Conservation (phyloP, 2,113 vertebrate genomes). For the Neotoma lepida region DNA sequence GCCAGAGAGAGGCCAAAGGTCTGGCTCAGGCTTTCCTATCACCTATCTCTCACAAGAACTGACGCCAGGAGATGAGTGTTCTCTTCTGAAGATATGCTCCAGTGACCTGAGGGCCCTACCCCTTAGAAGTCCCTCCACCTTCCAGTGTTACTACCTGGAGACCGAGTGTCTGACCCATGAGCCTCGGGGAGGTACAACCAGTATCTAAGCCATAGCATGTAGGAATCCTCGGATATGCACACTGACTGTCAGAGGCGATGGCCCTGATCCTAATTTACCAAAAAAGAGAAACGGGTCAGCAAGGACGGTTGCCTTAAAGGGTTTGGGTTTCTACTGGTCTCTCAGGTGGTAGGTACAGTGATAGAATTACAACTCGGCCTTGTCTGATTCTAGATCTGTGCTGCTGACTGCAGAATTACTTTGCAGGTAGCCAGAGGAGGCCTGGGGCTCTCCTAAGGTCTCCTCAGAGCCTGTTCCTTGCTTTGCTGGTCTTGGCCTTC, state of each 20-base stretch:
- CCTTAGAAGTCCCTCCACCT: background rate
- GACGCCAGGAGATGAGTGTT: background rate
- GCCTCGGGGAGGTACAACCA: background rate
- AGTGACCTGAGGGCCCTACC: too few species aligned
- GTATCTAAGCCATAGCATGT: background rate
- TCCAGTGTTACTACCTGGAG: background rate
- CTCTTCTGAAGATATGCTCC: background rate
- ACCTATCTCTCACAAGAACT: background rate
- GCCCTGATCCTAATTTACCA: background rate
- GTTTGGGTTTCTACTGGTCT: background rate
- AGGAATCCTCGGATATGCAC: background rate
- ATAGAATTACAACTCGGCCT: background rate
- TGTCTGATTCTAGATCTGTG: background rate
- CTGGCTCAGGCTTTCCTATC: background rate
- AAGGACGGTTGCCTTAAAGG: background rate
- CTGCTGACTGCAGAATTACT: background rate
- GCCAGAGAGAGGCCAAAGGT: background rate
- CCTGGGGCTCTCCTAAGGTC: background rate
- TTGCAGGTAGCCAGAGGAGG: background rate
- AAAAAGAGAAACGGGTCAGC: background rate
- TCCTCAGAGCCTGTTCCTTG: background rate
- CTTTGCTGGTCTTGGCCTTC: background rate
- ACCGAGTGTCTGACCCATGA: background rate
- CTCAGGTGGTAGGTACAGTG: background rate
- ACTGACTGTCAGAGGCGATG: background rate